Evolutionary conservation across 2,888 invertebrate species (phyloP), one percentile per base, ranked within the genome.

Genomic region (Diaphora mendica): DNA sequence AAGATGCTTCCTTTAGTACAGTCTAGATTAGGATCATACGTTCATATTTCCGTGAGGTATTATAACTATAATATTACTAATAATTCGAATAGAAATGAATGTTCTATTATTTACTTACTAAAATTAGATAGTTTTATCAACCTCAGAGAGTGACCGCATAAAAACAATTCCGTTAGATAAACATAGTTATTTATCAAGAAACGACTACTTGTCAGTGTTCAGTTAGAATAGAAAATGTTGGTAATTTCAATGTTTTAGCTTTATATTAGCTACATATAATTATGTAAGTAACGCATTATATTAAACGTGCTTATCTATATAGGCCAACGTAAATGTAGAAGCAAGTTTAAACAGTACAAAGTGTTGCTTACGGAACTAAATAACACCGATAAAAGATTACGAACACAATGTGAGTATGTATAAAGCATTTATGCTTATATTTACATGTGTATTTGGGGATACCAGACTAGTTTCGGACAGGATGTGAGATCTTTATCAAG

Each of bases 131-230:
- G 66, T 75, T 62, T 76, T 83, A 70, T 64, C 64, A 44, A 44
- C 70, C 20, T 48, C 44, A 30, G 33, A 30, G 33, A 17, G 72
- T 44, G 59, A 51, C 65, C 66, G 23, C 59, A 75, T 79, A 72
- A 72, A 77, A 73, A 82, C 74, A 82, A 78, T 79, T 72, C 70
- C 76, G 67, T 74, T 3, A 67, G 76, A 85, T 79, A 79, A 78
- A 39, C 20, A 65, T 76, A 65, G 77, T 77, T 74, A 65, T 80
- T 77, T 77, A 70, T 78, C 73, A 78, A 77, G 67, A 62, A 72
- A 74, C 71, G 77, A 75, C 67, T 69, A 72, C 65, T 70, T 75
- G 75, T 70, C 70, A 72, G 23, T 33, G 72, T 75, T 75, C 73
- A 77, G 39, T n/a, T 20, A 5, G 33, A 55, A 11, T 55, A 42